Evolutionary conservation across 1,140 invertebrate species (phyloP).

Genomic region (Wiebesia pumilae): DNA sequence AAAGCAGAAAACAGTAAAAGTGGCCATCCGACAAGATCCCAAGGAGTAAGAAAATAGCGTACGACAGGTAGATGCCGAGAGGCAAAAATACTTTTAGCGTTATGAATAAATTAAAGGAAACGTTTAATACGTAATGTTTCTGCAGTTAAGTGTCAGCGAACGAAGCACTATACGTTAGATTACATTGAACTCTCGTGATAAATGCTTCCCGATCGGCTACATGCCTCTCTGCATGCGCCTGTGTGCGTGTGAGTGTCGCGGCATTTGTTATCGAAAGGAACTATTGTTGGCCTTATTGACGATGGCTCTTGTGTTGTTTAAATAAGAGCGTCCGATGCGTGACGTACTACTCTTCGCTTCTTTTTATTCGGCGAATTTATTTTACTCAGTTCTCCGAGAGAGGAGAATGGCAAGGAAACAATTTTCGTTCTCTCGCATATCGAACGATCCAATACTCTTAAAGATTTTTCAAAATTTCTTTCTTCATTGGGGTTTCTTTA

Average conservation of each 20-base stretch:
- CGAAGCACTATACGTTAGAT: slow-evolving; percentile 52
- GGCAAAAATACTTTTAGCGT: neutral
- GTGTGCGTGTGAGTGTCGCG: neutral
- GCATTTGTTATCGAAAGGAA: slow-evolving; percentile 69
- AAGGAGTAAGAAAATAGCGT: no score
- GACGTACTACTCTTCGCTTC: neutral
- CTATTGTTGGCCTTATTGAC: slow-evolving; percentile 70
- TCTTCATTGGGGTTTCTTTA: no score
- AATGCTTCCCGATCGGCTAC: slow-evolving; percentile 14
- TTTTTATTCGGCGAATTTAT: neutral
- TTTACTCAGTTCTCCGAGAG: neutral
- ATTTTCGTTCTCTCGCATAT: neutral
- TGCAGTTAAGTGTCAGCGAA: neutral
- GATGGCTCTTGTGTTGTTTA: slow-evolving; percentile 58
- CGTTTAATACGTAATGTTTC: slow-evolving; percentile 66
- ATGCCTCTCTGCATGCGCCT: slow-evolving; percentile 21
- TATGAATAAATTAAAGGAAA: slow-evolving; percentile 61
- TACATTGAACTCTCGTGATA: slow-evolving; percentile 68
- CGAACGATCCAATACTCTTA: no score
- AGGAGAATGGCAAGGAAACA: neutral
- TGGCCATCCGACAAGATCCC: no score
- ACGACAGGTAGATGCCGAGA: neutral
- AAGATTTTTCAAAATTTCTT: no score
- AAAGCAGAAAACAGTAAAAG: no score
- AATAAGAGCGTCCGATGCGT: slow-evolving; percentile 38